phyloP scores from a whole-genome alignment of 2,888 invertebrate species.

The Prosopocoilus inquinatus region DNA sequence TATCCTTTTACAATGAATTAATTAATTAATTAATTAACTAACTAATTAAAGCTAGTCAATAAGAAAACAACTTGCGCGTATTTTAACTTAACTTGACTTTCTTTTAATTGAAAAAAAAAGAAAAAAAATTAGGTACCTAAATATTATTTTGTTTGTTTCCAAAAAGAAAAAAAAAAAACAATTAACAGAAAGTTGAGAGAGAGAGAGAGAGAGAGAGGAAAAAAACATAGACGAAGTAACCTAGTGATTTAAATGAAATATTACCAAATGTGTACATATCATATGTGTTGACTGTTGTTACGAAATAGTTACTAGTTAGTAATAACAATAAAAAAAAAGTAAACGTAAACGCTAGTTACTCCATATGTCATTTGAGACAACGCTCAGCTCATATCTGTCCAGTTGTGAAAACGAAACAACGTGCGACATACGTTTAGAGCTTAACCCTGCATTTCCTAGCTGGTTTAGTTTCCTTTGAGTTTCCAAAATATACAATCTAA shows the following conservation, averaged over 20 bases:
- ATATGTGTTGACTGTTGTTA: constrained; percentile 48
- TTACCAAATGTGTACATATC: constrained; percentile 44
- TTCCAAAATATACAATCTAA: constrained; percentile 42
- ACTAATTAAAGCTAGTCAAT: constrained; percentile 10
- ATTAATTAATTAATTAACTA: constrained; percentile 22
- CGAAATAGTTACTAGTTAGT: constrained; percentile 18
- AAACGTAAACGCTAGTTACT: constrained; percentile 17
- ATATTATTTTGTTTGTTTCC: too few relatives aligned
- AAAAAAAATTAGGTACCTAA: too few relatives aligned
- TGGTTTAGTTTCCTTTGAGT: constrained; percentile 11
- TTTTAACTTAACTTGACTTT: constrained; percentile 12
- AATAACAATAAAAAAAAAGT: too few relatives aligned
- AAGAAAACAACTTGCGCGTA: constrained; percentile 16
- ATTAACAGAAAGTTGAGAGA: constrained; percentile 1
- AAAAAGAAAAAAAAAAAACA: too few relatives aligned
- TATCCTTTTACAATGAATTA: constrained; percentile 42
- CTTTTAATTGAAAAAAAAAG: constrained; percentile 6
- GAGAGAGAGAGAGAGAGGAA: too few relatives aligned
- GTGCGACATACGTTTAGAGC: constrained; percentile 8
- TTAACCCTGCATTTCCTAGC: constrained; percentile 7
- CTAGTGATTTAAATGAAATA: background rate
- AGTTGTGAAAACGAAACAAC: constrained; percentile 20
- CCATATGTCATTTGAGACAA: constrained; percentile 18
- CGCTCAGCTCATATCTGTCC: constrained; percentile 32
- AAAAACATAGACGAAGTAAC: background rate